These are phyloP conservation scores for Enteromius treurensis DNA, from an alignment of 2,797 vertebrate species.

Conservation along the genomic window DNA sequence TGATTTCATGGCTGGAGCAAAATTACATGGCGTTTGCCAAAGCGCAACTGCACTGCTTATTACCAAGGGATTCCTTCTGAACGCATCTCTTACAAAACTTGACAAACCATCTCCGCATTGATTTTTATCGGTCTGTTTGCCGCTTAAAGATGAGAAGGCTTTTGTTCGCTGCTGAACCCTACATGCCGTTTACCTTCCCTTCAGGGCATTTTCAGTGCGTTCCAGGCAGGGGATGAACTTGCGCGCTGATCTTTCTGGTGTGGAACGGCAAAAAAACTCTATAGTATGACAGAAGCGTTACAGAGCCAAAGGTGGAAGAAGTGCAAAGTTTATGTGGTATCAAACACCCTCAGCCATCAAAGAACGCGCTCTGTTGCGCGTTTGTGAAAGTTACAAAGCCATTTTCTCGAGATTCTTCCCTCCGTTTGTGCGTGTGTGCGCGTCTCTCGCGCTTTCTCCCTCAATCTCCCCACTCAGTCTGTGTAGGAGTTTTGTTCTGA, in stretches of 20 bases:
- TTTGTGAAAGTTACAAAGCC: slow-evolving; percentile 69
- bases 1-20: slow-evolving; percentile 66
- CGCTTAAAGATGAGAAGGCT: slow-evolving; percentile 59
- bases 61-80: slow-evolving; percentile 77
- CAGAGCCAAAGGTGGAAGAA: slow-evolving; percentile 66
- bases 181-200: slow-evolving; percentile 77
- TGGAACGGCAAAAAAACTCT: slow-evolving; percentile 72
- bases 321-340: slow-evolving; percentile 64
- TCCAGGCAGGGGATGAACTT: slow-evolving; percentile 72
- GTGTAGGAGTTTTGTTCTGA: slow-evolving; percentile 72
- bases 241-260: slow-evolving; percentile 67
- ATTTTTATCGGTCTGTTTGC: slow-evolving; percentile 76
- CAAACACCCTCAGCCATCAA: slow-evolving; percentile 76
- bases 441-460: slow-evolving; percentile 44
- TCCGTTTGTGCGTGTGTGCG: slow-evolving; percentile 46
- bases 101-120: slow-evolving; percentile 82
- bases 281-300: slow-evolving; percentile 72
- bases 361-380: slow-evolving; percentile 67
- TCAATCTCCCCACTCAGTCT: slow-evolving; percentile 57
- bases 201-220: slow-evolving; percentile 75
- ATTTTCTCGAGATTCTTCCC: slow-evolving; percentile 61
- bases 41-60: slow-evolving; percentile 76
- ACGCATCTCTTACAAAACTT: slow-evolving; percentile 77
- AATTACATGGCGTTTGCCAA: slow-evolving; percentile 75
- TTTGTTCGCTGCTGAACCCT: slow-evolving; percentile 76